Evolutionary conservation across 1,140 invertebrate species (phyloP).

Genomic region (Manduca sexta): DNA sequence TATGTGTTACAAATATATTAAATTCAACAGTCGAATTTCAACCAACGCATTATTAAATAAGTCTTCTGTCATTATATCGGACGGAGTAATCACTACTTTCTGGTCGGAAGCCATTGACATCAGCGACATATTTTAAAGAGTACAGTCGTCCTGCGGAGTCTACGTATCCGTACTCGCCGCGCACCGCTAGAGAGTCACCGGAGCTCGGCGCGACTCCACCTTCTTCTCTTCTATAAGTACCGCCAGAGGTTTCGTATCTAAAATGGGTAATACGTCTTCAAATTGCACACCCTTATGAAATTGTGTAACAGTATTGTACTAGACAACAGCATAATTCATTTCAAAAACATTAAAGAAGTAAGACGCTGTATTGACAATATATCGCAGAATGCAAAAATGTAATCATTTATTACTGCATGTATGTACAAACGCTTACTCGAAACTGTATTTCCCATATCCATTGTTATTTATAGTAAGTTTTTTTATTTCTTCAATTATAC

Average conservation of each 20-base stretch:
- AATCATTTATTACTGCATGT: not conserved
- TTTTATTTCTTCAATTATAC: slow-evolving; percentile 32
- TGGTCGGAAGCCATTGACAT: slow-evolving; percentile 45
- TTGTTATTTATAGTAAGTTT: slow-evolving; percentile 48
- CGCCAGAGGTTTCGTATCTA: slow-evolving; percentile 50
- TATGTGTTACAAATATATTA: too few species aligned
- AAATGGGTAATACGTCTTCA: slow-evolving; percentile 8
- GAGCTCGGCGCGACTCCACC: slow-evolving; percentile 33
- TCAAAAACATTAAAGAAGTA: too few species aligned
- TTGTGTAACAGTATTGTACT: too few species aligned
- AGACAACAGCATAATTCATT: too few species aligned
- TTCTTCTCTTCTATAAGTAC: slow-evolving; percentile 54
- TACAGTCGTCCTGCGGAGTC: slow-evolving; percentile 37
- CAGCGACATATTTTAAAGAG: slow-evolving; percentile 43
- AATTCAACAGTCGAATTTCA: not conserved
- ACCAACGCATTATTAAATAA: slow-evolving; percentile 29
- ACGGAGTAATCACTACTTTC: slow-evolving; percentile 24
- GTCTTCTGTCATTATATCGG: slow-evolving; percentile 57
- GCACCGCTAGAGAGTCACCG: slow-evolving; percentile 28
- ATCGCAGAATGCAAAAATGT: too few species aligned
- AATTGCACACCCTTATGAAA: too few species aligned
- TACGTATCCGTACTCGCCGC: slow-evolving; percentile 54
- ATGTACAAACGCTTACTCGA: slow-evolving; percentile 50
- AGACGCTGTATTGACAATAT: too few species aligned
- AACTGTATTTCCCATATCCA: slow-evolving; percentile 53